phyloP scores from a whole-genome alignment of 2,888 invertebrate species.

The Acheta domesticus region DNA sequence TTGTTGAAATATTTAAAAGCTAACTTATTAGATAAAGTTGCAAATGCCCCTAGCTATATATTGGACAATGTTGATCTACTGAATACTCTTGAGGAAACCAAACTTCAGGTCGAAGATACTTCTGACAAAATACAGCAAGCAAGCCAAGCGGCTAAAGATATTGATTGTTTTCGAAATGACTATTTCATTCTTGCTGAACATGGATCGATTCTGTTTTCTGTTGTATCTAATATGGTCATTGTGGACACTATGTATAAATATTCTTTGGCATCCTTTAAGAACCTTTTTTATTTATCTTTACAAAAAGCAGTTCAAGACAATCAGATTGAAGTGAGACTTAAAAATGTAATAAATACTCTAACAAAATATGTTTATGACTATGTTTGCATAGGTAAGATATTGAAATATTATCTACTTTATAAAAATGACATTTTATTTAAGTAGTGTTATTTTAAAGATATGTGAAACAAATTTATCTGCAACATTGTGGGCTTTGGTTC shows the following conservation, averaged over 20 bases:
- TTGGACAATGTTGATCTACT: neutral
- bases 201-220: neutral
- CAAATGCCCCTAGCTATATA: neutral
- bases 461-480: no score
- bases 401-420: neutral
- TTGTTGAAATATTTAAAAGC: neutral
- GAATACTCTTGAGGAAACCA: neutral
- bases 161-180: neutral
- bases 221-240: neutral
- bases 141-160: neutral
- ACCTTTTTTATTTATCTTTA: neutral
- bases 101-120: neutral
- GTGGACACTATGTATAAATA: neutral
- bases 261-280: neutral
- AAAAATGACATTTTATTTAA: neutral
- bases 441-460: neutral
- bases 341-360: neutral
- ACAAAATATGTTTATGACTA: neutral
- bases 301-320: neutral
- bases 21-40: neutral
- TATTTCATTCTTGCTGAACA: neutral
- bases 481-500: neutral
- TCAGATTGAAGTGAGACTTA: neutral
- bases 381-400: neutral
- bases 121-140: neutral